phyloP scores from a whole-genome alignment of 2,113 vertebrate genomes.

The Antennarius striatus region DNA sequence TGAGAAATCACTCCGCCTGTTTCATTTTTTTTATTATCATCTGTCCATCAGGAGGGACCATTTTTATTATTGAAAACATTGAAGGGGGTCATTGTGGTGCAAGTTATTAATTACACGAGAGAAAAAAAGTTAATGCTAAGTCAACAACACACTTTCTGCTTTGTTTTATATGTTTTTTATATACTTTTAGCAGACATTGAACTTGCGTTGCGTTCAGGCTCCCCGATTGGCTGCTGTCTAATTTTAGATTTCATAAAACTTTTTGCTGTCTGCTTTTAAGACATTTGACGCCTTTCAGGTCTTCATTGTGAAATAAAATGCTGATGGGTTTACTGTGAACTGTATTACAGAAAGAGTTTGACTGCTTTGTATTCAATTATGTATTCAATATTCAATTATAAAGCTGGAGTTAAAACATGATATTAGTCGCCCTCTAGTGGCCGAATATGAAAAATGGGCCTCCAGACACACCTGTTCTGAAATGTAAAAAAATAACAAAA shows the following conservation, averaged over 20 bases:
- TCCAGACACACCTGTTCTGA: background rate
- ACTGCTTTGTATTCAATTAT: no score
- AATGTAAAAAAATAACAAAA: no score
- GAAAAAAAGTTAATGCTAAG: no score
- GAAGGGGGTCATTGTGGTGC: no score
- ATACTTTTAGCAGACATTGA: no score
- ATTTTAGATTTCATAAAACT: background rate
- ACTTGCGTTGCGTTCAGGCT: no score
- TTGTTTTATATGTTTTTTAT: no score
- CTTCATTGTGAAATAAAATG: background rate
- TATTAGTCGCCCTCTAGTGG: slow-evolving; percentile 70
- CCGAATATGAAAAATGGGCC: slow-evolving; percentile 13
- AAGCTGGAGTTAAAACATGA: slow-evolving; percentile 13
- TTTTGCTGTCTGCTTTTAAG: background rate
- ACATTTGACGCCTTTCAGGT: background rate
- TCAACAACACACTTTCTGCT: no score
- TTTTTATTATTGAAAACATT: background rate
- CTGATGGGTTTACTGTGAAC: background rate
- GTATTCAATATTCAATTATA: no score
- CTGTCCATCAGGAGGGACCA: background rate
- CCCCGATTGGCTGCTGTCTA: no score
- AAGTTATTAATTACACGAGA: no score
- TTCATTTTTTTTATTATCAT: no score
- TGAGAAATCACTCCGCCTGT: slow-evolving; percentile 57
- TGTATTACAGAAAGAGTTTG: background rate